phyloP scores from a whole-genome alignment of 1,140 invertebrate species.

The Drosophila athabasca region DNA sequence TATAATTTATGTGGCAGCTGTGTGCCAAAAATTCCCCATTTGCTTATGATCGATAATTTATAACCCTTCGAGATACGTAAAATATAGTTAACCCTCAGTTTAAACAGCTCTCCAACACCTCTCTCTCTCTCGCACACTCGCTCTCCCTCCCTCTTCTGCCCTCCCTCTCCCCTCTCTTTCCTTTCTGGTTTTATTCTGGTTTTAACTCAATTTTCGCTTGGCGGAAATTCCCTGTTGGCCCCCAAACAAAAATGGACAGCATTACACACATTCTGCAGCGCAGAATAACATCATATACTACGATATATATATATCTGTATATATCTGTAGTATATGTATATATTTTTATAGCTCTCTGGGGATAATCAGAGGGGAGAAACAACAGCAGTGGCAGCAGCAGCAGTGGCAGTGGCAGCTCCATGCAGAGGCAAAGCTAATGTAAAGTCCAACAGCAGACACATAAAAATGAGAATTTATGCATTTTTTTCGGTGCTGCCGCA shows the following conservation, averaged over 20 bases:
- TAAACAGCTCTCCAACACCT: neutral
- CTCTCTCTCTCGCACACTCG: neutral
- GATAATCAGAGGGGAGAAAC: constrained; percentile 58
- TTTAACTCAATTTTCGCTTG: constrained; percentile 59
- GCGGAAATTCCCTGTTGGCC: constrained; percentile 44
- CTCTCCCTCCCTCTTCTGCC: neutral
- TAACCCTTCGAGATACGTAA: constrained; percentile 7
- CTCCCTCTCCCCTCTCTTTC: neutral
- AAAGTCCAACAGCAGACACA: constrained; percentile 77
- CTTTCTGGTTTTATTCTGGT: constrained; percentile 39
- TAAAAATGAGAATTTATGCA: constrained; percentile 79
- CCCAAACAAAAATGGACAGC: constrained; percentile 42
- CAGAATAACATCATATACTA: constrained; percentile 27
- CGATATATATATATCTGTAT: neutral
- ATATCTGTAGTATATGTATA: constrained; percentile 60
- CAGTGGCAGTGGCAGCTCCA: constrained; percentile 16
- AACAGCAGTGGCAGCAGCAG: constrained; percentile 20
- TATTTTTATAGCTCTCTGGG: constrained; percentile 75
- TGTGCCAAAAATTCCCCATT: neutral
- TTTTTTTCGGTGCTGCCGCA: constrained; percentile 52
- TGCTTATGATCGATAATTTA: constrained; percentile 45
- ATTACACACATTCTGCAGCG: constrained; percentile 58
- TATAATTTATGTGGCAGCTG: constrained; percentile 51
- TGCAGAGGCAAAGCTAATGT: constrained; percentile 59
- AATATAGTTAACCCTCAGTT: constrained; percentile 39